Evolutionary conservation across 1,140 invertebrate genomes (phyloP), one percentile per base, ranked within the genome.

Genomic region (Odontomachus brunneus): DNA sequence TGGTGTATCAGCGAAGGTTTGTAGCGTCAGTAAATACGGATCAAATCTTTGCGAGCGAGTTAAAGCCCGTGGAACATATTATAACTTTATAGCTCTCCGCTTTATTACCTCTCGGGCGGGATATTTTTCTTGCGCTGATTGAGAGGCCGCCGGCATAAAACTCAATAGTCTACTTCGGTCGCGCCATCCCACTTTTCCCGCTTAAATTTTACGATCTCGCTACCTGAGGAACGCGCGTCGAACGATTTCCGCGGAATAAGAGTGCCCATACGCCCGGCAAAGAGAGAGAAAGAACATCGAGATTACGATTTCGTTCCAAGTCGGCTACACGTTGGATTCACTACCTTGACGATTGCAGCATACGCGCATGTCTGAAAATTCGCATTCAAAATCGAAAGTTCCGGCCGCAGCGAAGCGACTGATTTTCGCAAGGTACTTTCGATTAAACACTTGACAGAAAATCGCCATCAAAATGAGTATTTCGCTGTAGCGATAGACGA

Each of bases 81-180:
- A 76, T 66, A 76, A 76, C 29, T 76, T 76, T 76, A 76, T 66
- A 38, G 48, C 11, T 29, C 26, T 76, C 19, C 7, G 60, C 48
- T 66, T 66, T 66, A 76, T 44, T 76, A 24, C 49, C 49, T 63
- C 12, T 33, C 53, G 26, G 22, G 4, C 7, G 44, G 49, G 51
- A 22, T 62, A 63, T 57, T 85, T 81, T 82, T 53, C 76, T 33
- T 14, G 72, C 29, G 29, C 29, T 44, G 67, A 86, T 81, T 85
- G 71, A 86, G 80, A 78, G 48, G 33, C 38, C 83, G 62, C n/a
- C 53, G 33, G 75, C 69, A 65, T 82, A 85, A 85, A 85, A 72
- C 66, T 76, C 49, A 55, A 59, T 48, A 67, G 78, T 71, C 63
- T 62, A 11, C 24, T 4, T 49, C 15, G 44, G 17, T 22, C 26